These are phyloP conservation scores for Gryllus bimaculatus DNA, from an alignment of 1,140 invertebrate genomes.

Conservation along the genomic window DNA sequence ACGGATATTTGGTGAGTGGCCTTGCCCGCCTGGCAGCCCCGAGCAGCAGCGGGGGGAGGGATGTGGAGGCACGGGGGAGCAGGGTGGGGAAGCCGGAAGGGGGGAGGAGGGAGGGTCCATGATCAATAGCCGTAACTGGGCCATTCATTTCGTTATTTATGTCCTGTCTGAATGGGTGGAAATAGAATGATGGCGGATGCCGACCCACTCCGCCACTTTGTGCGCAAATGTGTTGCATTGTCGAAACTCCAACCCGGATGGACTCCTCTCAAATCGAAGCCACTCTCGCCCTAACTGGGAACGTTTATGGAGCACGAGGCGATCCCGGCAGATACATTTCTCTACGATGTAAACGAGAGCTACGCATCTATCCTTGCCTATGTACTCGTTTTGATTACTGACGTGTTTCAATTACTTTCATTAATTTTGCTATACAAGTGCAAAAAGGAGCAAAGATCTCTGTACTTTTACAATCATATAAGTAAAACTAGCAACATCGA, in stretches of 20 bases:
- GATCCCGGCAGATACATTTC: too few relatives aligned
- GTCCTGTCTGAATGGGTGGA: background rate
- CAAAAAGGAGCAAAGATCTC: background rate
- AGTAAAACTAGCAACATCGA: background rate
- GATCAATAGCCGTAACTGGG: background rate
- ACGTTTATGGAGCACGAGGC: too few relatives aligned
- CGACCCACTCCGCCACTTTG: background rate
- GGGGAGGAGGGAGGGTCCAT: background rate
- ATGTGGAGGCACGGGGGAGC: too few relatives aligned
- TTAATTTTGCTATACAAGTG: background rate
- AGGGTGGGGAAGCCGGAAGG: too few relatives aligned
- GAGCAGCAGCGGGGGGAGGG: too few relatives aligned
- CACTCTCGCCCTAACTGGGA: too few relatives aligned
- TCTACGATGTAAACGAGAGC: too few relatives aligned
- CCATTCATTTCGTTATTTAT: background rate
- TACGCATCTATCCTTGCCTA: too few relatives aligned
- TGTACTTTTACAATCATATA: background rate
- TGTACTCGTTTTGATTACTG: too few relatives aligned
- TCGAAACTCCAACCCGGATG: background rate
- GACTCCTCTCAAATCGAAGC: background rate
- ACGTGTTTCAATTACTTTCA: background rate
- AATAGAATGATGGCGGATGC: background rate
- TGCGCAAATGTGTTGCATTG: background rate
- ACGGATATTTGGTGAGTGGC: constrained; percentile 70
- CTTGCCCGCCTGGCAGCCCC: too few relatives aligned